These are phyloP conservation scores for Idris sp. DNA, from an alignment of 1,140 invertebrate species.

Conservation along the genomic window DNA sequence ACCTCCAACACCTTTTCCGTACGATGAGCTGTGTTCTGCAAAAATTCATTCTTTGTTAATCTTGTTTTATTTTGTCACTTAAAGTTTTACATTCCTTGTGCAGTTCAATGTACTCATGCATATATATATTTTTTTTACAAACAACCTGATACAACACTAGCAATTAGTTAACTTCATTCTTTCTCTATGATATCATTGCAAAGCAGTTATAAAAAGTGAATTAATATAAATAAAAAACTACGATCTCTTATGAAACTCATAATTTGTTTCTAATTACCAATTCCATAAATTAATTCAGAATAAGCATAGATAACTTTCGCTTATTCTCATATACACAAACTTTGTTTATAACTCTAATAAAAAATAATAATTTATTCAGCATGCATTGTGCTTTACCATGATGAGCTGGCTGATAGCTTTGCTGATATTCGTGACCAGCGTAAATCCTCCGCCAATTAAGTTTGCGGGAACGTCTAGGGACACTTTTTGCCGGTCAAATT, in stretches of 20 bases:
- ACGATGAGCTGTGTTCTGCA: slow-evolving; percentile 84
- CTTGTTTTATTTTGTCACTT: not conserved
- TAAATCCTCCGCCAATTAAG: slow-evolving; percentile 84
- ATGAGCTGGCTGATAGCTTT: slow-evolving; percentile 83
- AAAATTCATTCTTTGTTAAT: slow-evolving; percentile 47
- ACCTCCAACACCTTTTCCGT: slow-evolving; percentile 82
- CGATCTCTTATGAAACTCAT: slow-evolving; percentile 9
- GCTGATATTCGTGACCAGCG: slow-evolving; percentile 84
- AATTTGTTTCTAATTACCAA: slow-evolving; percentile 15
- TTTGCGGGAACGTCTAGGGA: slow-evolving; percentile 82
- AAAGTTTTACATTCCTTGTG: not conserved
- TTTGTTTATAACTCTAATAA: not conserved
- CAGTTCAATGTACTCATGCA: no score
- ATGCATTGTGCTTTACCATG: slow-evolving; percentile 77
- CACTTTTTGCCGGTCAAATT: slow-evolving; percentile 83
- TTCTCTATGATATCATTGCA: no score
- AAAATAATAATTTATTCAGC: not conserved
- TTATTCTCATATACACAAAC: not conserved
- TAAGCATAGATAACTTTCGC: not conserved
- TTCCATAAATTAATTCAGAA: slow-evolving; percentile 34
- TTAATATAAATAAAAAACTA: slow-evolving; percentile 4
- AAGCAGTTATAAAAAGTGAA: no score
- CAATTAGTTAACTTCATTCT: no score
- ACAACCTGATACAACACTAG: no score
- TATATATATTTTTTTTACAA: no score